These are phyloP conservation scores for Parascotia fuliginaria DNA, from an alignment of 2,888 invertebrate genomes.

Conservation along the genomic window DNA sequence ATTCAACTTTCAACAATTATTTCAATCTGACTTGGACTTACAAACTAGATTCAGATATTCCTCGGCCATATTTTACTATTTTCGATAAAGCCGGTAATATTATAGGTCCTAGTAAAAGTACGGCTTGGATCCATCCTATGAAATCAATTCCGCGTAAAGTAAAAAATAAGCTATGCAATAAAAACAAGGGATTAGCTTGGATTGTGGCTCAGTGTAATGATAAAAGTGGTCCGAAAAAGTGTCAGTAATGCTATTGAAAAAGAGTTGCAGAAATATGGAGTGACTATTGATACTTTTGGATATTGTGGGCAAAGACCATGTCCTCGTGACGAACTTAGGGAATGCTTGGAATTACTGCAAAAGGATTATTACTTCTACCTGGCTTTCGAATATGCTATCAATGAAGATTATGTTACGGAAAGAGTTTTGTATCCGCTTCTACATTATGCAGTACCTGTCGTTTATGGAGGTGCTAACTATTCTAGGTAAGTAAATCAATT, in stretches of 20 bases:
- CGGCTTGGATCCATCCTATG: conserved; percentile 61
- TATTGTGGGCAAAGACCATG: too few relatives aligned
- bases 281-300: too few relatives aligned
- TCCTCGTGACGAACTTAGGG: too few relatives aligned
- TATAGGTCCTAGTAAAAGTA: conserved; percentile 67
- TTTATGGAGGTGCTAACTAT: conserved; percentile 89
- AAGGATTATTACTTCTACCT: conserved; percentile 73
- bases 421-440: conserved; percentile 73
- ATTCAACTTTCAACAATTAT: conserved; percentile 54
- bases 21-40: conserved; percentile 75
- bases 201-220: too few relatives aligned
- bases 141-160: conserved; percentile 46
- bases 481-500: too few relatives aligned
- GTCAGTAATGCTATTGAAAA: too few relatives aligned
- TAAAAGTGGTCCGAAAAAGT: too few relatives aligned
- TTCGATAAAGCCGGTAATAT: conserved; percentile 53
- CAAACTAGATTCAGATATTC: conserved; percentile 66
- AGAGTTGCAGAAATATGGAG: too few relatives aligned
- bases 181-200: too few relatives aligned
- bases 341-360: conserved; percentile 60
- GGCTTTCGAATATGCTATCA: conserved; percentile 67
- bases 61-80: conserved; percentile 57
- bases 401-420: conserved; percentile 73
- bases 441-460: conserved; percentile 88
- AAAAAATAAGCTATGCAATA: conserved; percentile 50